Percentiles rank a stretch among this genome's conserved stretches.
Conservation (phyloP, 2,888 invertebrate species). For the Ceriagrion tenellum region DNA sequence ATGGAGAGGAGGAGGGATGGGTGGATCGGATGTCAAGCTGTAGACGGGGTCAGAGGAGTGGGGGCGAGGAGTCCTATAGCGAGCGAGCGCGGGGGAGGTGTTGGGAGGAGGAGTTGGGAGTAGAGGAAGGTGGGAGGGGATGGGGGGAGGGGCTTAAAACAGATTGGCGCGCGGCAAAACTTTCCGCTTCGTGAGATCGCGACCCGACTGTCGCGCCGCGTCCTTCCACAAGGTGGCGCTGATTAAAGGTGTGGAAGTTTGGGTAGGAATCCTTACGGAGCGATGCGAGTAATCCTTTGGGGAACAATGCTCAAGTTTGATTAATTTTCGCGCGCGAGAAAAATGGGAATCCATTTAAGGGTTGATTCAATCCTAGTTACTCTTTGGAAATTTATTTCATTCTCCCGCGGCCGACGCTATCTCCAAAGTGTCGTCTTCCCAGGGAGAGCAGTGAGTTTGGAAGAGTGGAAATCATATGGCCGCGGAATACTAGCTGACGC, state of each 20-base stretch:
- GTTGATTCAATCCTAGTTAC: not conserved
- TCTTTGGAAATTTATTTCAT: no score
- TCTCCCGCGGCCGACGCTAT: not conserved
- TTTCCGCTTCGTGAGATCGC: conserved; percentile 3
- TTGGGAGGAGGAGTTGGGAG: not conserved
- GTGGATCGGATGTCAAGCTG: not conserved
- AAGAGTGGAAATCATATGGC: no score
- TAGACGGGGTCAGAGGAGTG: not conserved
- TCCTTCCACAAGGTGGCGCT: not conserved
- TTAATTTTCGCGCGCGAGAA: not conserved
- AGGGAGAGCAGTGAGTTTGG: no score
- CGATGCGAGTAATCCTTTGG: not conserved
- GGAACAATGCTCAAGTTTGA: conserved; percentile 5
- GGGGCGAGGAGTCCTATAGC: not conserved
- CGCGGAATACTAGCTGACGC: no score
- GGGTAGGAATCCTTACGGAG: not conserved
- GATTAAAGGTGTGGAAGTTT: not conserved
- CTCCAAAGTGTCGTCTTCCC: no score
- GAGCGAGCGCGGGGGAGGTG: no score
- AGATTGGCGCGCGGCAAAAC: conserved; percentile 25
- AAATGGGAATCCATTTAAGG: not conserved
- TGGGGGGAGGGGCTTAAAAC: not conserved
- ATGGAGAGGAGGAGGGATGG: not conserved
- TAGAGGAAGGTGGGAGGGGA: not conserved
- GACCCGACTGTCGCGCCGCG: not conserved